These are phyloP conservation scores for Craniophora ligustri DNA, from an alignment of 2,888 invertebrate species.

Conservation along the genomic window DNA sequence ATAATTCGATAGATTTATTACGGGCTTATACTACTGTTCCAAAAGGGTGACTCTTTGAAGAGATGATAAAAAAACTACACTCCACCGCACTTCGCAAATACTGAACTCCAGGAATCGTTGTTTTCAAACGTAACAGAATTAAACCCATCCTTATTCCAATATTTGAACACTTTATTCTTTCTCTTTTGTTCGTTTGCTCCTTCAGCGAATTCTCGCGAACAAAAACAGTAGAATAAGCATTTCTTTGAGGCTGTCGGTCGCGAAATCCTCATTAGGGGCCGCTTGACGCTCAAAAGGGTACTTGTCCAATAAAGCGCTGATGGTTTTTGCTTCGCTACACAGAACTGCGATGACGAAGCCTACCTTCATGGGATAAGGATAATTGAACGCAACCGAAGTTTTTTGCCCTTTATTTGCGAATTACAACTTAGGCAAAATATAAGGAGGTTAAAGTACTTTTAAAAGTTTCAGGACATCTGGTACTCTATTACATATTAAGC, in stretches of 20 bases:
- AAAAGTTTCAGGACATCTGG: not conserved
- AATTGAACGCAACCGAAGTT: constrained; percentile 12
- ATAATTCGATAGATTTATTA: too few species aligned
- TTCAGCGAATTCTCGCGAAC: constrained; percentile 24
- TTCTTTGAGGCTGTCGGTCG: constrained; percentile 40
- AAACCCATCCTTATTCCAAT: constrained; percentile 28
- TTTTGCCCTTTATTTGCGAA: constrained; percentile 13
- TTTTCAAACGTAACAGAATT: constrained; percentile 16
- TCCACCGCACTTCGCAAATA: not conserved
- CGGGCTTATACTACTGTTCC: too few species aligned
- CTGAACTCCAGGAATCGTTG: not conserved
- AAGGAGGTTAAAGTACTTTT: constrained; percentile 1
- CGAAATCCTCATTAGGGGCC: constrained; percentile 55
- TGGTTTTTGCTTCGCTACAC: constrained; percentile 47
- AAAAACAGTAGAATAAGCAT: constrained; percentile 51
- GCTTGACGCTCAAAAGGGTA: constrained; percentile 46
- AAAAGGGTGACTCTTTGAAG: too few species aligned
- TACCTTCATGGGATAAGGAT: constrained; percentile 13
- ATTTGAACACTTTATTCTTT: constrained; percentile 14
- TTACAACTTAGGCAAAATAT: constrained; percentile 8
- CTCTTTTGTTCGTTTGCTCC: constrained; percentile 26
- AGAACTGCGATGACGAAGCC: constrained; percentile 34
- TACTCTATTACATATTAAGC: too few species aligned
- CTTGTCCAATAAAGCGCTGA: constrained; percentile 50
- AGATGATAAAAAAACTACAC: not conserved